phyloP scores from a whole-genome alignment of 2,113 vertebrate species.

The Lepus timidus region DNA sequence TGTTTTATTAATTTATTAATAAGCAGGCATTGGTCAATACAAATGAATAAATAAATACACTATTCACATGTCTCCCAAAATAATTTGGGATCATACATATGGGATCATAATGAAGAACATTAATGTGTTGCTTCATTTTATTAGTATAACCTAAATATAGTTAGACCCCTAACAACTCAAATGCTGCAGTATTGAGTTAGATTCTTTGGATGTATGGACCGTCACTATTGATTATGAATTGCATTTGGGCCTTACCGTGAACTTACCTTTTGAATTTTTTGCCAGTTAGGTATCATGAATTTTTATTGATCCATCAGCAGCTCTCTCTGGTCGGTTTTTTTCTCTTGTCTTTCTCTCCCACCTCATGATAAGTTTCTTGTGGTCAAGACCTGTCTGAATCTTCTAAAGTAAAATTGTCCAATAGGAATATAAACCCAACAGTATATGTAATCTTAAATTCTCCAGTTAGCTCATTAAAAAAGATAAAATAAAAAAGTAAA shows the following conservation, averaged over 20 bases:
- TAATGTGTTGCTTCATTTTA: not conserved
- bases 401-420: not conserved
- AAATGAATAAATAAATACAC: constrained; percentile 12
- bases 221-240: not conserved
- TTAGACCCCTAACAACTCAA: not conserved
- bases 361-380: not conserved
- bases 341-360: not conserved
- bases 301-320: constrained; percentile 36
- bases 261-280: not conserved
- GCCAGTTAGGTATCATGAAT: not conserved
- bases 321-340: constrained; percentile 47
- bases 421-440: not conserved
- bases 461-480: constrained; percentile 33
- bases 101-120: not conserved
- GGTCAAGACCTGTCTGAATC: not conserved
- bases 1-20: not conserved
- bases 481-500: constrained; percentile 32
- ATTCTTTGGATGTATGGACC: not conserved
- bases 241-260: not conserved
- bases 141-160: constrained; percentile 4
- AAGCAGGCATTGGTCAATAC: not conserved
- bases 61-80: constrained; percentile 19
- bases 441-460: constrained; percentile 15
- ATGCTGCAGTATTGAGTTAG: not conserved
- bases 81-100: not conserved